Conservation (phyloP, 2,888 invertebrate species). For the Osmoderma eremita region DNA sequence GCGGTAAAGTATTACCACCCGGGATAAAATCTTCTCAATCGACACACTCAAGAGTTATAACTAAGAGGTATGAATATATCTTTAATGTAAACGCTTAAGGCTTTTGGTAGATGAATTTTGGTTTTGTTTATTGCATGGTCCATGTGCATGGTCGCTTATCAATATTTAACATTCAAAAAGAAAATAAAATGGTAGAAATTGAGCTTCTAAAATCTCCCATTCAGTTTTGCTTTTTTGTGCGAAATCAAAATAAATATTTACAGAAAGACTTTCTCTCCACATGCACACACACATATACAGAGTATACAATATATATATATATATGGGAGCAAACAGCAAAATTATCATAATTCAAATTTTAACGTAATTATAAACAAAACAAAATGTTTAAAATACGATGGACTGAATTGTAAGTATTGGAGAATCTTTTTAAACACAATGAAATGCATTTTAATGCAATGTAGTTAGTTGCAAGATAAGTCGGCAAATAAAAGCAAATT, state of each 20-base stretch:
- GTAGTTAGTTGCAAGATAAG: constrained; percentile 26
- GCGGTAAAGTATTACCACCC: constrained; percentile 56
- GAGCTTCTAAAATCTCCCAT: neutral
- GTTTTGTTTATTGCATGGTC: constrained; percentile 30
- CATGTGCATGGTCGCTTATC: constrained; percentile 29
- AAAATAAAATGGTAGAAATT: neutral
- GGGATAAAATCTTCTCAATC: constrained; percentile 54
- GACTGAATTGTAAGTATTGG: constrained; percentile 13
- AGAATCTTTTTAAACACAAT: neutral
- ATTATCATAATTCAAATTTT: neutral
- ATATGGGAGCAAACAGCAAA: constrained; percentile 19
- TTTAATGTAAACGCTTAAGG: constrained; percentile 24
- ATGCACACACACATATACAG: neutral
- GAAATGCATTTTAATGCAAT: neutral
- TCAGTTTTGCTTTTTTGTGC: constrained; percentile 3
- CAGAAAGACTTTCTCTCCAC: constrained; percentile 3
- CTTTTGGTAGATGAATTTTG: constrained; percentile 6
- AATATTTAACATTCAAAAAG: neutral
- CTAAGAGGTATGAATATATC: constrained; percentile 58
- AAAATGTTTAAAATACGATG: neutral
- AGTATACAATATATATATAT: neutral
- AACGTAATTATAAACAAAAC: neutral
- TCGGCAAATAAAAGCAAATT: constrained; percentile 25
- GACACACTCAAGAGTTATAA: constrained; percentile 56
- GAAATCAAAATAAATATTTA: constrained; percentile 16